Conservation (phyloP, 2,113 vertebrate genomes). For the Thermophis baileyi region DNA sequence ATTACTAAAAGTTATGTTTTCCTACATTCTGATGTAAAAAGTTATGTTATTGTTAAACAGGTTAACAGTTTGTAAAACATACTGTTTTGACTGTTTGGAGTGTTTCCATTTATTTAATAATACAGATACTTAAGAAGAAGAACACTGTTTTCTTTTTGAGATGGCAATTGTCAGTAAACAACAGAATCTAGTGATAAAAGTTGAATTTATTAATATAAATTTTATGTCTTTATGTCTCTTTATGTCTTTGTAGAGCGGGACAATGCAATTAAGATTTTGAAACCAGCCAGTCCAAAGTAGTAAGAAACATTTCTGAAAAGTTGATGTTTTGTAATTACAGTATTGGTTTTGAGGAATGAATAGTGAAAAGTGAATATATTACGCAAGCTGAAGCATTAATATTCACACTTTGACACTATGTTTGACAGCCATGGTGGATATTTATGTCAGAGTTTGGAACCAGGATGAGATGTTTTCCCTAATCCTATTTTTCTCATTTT, state of each 20-base stretch:
- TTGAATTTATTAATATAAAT: background rate
- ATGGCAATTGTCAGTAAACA: background rate
- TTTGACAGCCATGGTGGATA: constrained; percentile 18
- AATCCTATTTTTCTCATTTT: constrained; percentile 17
- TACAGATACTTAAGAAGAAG: background rate
- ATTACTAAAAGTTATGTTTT: background rate
- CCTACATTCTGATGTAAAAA: background rate
- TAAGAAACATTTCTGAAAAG: background rate
- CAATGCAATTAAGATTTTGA: background rate
- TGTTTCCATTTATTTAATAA: background rate
- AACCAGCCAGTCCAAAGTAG: background rate
- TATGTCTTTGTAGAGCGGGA: background rate
- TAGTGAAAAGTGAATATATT: background rate
- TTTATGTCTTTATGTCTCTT: no score
- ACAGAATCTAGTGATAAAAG: background rate
- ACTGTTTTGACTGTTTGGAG: background rate
- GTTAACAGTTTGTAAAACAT: background rate
- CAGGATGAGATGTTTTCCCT: background rate
- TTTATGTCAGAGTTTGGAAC: constrained; percentile 17
- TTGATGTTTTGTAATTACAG: background rate
- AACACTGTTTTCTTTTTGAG: background rate
- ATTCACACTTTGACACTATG: constrained; percentile 21
- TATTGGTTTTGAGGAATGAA: background rate
- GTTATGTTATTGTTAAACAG: background rate
- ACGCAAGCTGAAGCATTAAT: constrained; percentile 8